Conservation (phyloP, 2,888 invertebrate species). For the Zeuzera pyrina region DNA sequence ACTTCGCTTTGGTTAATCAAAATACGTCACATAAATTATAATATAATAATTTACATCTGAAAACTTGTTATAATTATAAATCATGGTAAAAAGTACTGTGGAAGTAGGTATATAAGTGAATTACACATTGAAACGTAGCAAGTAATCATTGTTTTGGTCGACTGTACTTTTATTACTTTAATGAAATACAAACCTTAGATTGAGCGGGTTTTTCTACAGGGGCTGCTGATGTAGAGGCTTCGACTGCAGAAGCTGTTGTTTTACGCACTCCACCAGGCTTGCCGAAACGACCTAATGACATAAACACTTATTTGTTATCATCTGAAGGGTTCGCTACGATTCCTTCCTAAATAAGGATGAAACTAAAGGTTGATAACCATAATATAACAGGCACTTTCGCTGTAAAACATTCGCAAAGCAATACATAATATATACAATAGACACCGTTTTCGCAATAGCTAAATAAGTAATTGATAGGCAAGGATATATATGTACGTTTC, state of each 20-base stretch:
- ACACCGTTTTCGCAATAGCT: constrained; percentile 33
- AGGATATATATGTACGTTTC: neutral
- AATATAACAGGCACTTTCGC: constrained; percentile 20
- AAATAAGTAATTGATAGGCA: constrained; percentile 1
- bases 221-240: constrained; percentile 25
- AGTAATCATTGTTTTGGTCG: no score
- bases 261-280: constrained; percentile 50
- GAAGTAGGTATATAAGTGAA: no score
- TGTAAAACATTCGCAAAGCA: constrained; percentile 42
- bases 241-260: constrained; percentile 45
- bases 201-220: constrained; percentile 43
- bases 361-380: no score
- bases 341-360: no score
- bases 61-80: no score
- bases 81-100: no score
- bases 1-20: constrained; percentile 10
- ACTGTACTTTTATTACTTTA: no score
- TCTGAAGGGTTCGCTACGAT: no score
- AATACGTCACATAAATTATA: no score
- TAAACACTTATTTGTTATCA: constrained; percentile 7
- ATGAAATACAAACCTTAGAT: constrained; percentile 51
- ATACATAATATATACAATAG: no score
- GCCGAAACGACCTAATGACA: constrained; percentile 57
- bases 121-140: no score
- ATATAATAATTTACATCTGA: no score